Evolutionary conservation across 2,113 vertebrate genomes (phyloP), one percentile per base, ranked within the genome.

Genomic region (Camelus bactrianus): DNA sequence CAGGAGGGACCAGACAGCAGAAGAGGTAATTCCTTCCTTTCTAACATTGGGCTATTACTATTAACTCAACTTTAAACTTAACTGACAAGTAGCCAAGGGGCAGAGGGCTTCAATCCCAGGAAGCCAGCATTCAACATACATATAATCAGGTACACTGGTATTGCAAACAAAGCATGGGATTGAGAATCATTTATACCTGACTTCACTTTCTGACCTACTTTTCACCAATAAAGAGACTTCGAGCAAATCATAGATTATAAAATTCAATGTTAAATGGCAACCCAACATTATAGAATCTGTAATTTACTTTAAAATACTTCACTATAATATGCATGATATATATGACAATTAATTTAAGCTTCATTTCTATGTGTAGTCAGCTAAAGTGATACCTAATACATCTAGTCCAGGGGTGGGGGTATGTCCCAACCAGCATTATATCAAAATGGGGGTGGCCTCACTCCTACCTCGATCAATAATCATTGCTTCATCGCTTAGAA

Each of bases 241-340:
- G 7, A 30, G 26, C 6, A 93, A 86, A 90, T 48, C 38, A 70
- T 8, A 91, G 16, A 85, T 30, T 26, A 69, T 42, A 94, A 81
- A 12, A 17, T 62, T 82, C 50, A 62, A 35, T 70, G 7, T 67
- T 81, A 93, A 93, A 76, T 82, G 17, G 26, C 62, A 96, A 85
- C 0, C 30, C 48, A 73, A 24, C 82, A 6, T 72, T 58, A 67
- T 3, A 93, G 89, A 26, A 85, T 65, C 10, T 76, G 11, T 85
- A 82, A 86, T 89, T 92, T 96, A 89, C 42, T 93, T 92, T 76
- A 62, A 96, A 82, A 77, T 72, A 62, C 22, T 72, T 96, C 42
- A 56, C n/a, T 60, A 80, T 88, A 77, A 95, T 62, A 28, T 32
- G 30, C 64, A 4, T 85, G 20, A 67, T 46, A 80, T 0, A 0